Evolutionary conservation across 2,888 invertebrate genomes (phyloP).

Genomic region (Plemyria rubiginata): DNA sequence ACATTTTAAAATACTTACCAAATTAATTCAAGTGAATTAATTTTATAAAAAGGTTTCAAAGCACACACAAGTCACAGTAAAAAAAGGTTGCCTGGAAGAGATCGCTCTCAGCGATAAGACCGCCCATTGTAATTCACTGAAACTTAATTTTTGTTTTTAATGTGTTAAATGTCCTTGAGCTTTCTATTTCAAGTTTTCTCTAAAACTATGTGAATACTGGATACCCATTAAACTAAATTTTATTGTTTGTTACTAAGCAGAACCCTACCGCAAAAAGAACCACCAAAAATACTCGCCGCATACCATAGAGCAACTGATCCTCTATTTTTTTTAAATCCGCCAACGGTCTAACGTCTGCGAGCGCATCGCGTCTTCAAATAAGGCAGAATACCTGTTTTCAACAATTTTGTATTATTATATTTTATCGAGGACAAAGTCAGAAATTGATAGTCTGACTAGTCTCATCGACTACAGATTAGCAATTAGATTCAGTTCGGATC

Average conservation of each 20-base stretch:
- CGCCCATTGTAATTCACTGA: no score
- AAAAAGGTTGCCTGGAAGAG: no score
- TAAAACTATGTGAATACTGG: no score
- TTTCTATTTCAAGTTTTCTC: no score
- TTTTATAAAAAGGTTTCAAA: no score
- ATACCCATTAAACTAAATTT: no score
- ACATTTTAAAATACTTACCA: no score
- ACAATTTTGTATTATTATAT: constrained; percentile 53
- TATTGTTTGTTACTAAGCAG: constrained; percentile 43
- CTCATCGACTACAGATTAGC: constrained; percentile 43
- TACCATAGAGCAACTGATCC: constrained; percentile 60
- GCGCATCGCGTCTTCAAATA: constrained; percentile 54
- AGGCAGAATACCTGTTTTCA: constrained; percentile 59
- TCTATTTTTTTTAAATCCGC: constrained; percentile 76
- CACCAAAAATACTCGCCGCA: constrained; percentile 58
- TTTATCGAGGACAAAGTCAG: constrained; percentile 44
- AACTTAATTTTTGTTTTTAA: no score
- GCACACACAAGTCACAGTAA: no score
- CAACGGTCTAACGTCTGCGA: constrained; percentile 72
- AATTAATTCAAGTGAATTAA: no score
- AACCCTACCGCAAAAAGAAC: constrained; percentile 49
- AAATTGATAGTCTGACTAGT: constrained; percentile 44
- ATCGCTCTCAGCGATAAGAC: no score
- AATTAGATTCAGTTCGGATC: constrained; percentile 65
- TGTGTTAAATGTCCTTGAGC: no score